Evolutionary conservation across 1,140 invertebrate species (phyloP).

Genomic region (Homarus americanus): DNA sequence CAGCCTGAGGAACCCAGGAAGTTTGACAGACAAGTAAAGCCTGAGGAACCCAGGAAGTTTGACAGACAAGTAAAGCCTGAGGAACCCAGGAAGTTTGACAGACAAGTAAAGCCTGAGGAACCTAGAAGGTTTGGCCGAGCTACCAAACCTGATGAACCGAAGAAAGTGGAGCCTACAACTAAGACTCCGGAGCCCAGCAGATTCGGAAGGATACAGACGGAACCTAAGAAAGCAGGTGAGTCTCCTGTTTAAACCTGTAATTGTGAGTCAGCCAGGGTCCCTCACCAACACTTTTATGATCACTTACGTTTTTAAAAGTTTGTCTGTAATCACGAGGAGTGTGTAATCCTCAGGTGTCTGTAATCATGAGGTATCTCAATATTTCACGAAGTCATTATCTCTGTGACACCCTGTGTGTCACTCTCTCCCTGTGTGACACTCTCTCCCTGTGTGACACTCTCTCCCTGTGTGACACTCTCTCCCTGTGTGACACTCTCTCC

Average conservation of each 20-base stretch:
- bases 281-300: no score
- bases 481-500: no score
- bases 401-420: no score
- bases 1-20: background rate
- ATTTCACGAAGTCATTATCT: no score
- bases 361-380: no score
- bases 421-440: no score
- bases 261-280: no score
- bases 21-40: background rate
- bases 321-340: no score
- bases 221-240: conserved; percentile 21
- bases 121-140: background rate
- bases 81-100: background rate
- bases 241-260: background rate
- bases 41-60: conserved; percentile 2
- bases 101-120: conserved; percentile 17
- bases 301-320: no score
- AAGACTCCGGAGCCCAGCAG: background rate
- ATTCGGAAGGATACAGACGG: background rate
- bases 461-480: no score
- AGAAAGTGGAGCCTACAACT: background rate
- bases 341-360: no score
- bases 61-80: background rate
- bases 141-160: conserved; percentile 9
- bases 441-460: no score